Evolutionary conservation across 2,888 invertebrate genomes (phyloP).

Genomic region (Brachyptera risi): DNA sequence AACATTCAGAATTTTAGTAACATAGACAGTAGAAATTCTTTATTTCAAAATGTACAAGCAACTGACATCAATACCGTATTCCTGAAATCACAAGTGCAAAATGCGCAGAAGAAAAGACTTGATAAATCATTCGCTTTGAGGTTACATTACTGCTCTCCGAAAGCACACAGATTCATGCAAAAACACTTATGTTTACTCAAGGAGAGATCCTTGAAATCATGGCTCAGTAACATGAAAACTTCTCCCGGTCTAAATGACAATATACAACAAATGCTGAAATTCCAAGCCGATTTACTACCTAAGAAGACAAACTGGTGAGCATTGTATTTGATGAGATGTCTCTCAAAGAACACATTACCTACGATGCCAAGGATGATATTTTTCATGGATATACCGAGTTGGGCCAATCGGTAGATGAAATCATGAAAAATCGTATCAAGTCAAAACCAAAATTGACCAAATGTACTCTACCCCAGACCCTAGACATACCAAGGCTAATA

Average conservation of each 20-base stretch:
- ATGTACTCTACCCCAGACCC: too few species aligned
- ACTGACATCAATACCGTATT: background rate
- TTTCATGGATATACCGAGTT: background rate
- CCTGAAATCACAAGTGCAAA: background rate
- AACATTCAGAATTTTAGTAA: too few species aligned
- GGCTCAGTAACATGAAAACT: background rate
- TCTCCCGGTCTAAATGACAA: background rate
- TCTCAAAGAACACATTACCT: background rate
- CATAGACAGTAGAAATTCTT: background rate
- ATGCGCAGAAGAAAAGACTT: background rate
- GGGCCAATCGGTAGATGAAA: too few species aligned
- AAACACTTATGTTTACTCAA: background rate
- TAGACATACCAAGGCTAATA: too few species aligned
- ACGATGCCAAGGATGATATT: background rate
- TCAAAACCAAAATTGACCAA: too few species aligned
- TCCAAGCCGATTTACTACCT: background rate
- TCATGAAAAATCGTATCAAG: too few species aligned
- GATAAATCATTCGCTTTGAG: background rate
- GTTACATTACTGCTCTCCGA: background rate
- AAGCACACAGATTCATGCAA: background rate
- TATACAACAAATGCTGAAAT: background rate
- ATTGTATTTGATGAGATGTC: constrained; percentile 1
- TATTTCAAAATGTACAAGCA: background rate
- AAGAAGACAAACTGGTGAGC: background rate
- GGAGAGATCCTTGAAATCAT: background rate